Conservation (phyloP, 2,888 invertebrate genomes). For the Lysandra coridon region DNA sequence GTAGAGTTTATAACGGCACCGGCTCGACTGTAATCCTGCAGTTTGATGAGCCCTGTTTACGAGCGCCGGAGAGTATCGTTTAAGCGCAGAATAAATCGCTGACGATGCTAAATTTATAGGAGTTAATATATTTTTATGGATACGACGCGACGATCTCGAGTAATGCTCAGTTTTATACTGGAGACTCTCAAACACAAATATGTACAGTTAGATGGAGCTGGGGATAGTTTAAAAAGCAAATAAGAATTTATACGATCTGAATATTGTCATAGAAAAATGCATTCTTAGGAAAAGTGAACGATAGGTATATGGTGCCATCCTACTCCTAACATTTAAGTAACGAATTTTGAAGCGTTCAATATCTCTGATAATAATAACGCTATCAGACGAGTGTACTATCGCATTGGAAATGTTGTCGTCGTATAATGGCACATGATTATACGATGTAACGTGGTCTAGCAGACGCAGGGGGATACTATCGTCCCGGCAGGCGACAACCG, state of each 20-base stretch:
- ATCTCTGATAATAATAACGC: background rate
- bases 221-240: background rate
- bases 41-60: constrained; percentile 70
- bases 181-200: constrained; percentile 10
- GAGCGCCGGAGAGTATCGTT: constrained; percentile 63
- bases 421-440: constrained; percentile 9
- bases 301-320: background rate
- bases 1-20: constrained; percentile 54
- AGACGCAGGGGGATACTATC: constrained; percentile 10
- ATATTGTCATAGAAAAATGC: too few species aligned
- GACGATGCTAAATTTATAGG: constrained; percentile 70
- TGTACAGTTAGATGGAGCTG: background rate
- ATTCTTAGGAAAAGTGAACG: too few species aligned
- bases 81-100: constrained; percentile 70
- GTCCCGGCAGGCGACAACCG: constrained; percentile 34
- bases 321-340: background rate
- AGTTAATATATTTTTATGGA: constrained; percentile 72
- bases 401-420: background rate
- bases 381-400: background rate
- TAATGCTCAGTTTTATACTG: constrained; percentile 35
- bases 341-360: background rate
- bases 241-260: background rate
- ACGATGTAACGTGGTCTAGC: background rate
- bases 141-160: constrained; percentile 42
- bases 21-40: constrained; percentile 59